Conservation (phyloP, 2,113 vertebrate species). For the Gopherus flavomarginatus region DNA sequence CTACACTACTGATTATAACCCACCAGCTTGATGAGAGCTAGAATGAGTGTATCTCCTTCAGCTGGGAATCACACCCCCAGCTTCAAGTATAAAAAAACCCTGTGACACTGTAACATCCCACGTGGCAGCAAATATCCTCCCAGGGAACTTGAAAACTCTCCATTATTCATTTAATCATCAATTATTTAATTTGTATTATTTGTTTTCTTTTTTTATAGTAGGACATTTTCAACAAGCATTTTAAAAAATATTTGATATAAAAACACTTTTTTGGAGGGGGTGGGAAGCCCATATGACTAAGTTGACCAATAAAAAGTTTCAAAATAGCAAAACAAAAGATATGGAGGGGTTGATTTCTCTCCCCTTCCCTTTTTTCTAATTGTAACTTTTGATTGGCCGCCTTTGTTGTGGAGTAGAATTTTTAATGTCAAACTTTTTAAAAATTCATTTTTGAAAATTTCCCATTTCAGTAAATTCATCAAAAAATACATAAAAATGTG, state of each 20-base stretch:
- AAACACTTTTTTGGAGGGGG: background rate
- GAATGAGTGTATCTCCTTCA: background rate
- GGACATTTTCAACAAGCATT: constrained; percentile 31
- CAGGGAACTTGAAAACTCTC: background rate
- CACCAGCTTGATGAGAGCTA: background rate
- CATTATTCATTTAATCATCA: background rate
- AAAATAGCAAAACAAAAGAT: background rate
- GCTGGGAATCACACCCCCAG: background rate
- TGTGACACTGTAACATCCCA: background rate
- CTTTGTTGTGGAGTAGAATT: constrained; percentile 47
- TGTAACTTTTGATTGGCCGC: constrained; percentile 8
- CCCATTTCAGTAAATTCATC: background rate
- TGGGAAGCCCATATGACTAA: constrained; percentile 14
- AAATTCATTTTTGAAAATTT: constrained; percentile 9
- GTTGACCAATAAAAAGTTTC: constrained; percentile 20
- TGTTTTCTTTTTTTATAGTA: background rate
- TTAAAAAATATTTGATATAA: background rate
- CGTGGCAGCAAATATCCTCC: background rate
- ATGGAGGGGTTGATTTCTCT: background rate
- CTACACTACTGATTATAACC: background rate
- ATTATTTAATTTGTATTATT: background rate
- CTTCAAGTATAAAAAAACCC: background rate
- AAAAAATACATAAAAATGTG: background rate
- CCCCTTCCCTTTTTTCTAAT: background rate
- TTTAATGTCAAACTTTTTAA: constrained; percentile 55